These are phyloP conservation scores for Aphodius sticticus DNA, from an alignment of 2,888 invertebrate species.

Conservation along the genomic window DNA sequence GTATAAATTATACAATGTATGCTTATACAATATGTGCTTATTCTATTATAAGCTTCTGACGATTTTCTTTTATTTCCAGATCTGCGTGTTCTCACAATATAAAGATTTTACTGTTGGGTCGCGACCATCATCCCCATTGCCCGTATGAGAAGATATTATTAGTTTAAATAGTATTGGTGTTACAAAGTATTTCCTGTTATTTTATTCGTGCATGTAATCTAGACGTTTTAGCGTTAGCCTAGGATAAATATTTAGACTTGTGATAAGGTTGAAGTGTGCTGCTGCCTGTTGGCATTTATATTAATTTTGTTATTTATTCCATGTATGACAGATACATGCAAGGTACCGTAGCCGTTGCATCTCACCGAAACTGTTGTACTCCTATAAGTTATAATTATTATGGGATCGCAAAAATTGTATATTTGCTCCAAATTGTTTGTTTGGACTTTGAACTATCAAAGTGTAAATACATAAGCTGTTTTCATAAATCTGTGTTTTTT, in stretches of 20 bases:
- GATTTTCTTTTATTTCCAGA: conserved; percentile 67
- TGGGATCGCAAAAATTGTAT: not conserved
- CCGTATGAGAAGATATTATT: conserved; percentile 45
- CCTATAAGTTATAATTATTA: not conserved
- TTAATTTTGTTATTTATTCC: not conserved
- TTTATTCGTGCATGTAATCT: not conserved
- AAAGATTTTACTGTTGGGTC: conserved; percentile 91
- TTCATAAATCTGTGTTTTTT: not conserved
- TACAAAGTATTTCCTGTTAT: not conserved
- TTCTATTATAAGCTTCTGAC: no score
- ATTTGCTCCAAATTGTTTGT: not conserved
- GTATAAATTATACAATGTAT: no score
- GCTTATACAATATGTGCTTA: no score
- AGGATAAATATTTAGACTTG: not conserved
- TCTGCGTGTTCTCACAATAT: conserved; percentile 92
- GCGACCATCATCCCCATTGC: conserved; percentile 75
- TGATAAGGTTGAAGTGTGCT: not conserved
- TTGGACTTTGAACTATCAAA: not conserved
- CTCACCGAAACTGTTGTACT: not conserved
- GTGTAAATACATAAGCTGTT: not conserved
- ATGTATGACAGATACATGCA: not conserved
- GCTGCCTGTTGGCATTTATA: not conserved
- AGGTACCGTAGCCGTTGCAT: not conserved
- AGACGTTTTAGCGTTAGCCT: not conserved
- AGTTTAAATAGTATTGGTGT: not conserved